Conservation (phyloP, 1,140 invertebrate genomes). For the Aethina tumida region DNA sequence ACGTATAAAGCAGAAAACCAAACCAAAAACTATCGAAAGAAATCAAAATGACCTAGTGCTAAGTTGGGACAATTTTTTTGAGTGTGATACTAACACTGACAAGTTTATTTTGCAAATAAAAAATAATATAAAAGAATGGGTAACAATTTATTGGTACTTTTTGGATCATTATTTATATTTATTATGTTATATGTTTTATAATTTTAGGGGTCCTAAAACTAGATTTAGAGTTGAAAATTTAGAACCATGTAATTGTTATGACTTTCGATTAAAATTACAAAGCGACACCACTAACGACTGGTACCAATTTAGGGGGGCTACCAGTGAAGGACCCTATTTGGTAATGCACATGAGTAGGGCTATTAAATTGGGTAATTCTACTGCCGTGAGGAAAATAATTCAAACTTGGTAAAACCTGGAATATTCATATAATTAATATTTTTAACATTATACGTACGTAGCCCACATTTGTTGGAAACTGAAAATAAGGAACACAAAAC, state of each 20-base stretch:
- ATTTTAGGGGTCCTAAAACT: conserved; percentile 22
- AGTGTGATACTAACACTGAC: background rate
- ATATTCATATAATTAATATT: conserved; percentile 5
- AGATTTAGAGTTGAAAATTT: conserved; percentile 18
- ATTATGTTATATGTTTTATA: conserved; percentile 3
- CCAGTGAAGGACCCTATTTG: conserved; percentile 20
- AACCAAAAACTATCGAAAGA: conserved; percentile 8
- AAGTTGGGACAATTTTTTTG: conserved; percentile 7
- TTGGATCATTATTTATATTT: background rate
- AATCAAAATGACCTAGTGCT: conserved; percentile 11
- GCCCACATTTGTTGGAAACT: conserved; percentile 23
- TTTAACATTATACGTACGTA: too few species aligned
- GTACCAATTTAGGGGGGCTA: conserved; percentile 24
- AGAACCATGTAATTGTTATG: conserved; percentile 24
- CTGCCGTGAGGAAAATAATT: conserved; percentile 24
- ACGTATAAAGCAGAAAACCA: conserved; percentile 3
- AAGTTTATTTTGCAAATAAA: conserved; percentile 15
- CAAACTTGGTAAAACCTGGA: conserved; percentile 11
- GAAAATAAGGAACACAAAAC: conserved; percentile 28
- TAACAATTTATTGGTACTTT: conserved; percentile 19
- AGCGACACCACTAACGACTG: conserved; percentile 10
- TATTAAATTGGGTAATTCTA: conserved; percentile 20
- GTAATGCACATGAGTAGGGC: conserved; percentile 25
- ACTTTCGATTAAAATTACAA: conserved; percentile 21
- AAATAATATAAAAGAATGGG: conserved; percentile 19